Evolutionary conservation across 2,113 vertebrate species (phyloP).

Genomic region (Cettia cetti): DNA sequence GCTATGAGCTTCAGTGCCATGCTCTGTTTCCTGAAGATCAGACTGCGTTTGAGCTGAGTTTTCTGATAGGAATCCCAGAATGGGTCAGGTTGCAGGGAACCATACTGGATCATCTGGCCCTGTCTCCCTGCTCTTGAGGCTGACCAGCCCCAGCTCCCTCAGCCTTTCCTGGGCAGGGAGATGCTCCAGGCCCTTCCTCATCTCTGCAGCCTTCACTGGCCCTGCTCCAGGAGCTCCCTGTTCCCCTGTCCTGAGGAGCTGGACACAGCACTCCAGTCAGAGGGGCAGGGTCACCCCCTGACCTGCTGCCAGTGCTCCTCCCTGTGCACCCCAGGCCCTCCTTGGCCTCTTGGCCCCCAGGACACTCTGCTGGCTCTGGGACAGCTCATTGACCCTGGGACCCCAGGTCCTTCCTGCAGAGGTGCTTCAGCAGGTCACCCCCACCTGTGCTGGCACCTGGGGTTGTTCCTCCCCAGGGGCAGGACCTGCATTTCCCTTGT

Average conservation of each 20-base stretch:
- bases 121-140: neutral
- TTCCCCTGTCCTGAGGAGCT: neutral
- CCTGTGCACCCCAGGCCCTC: neutral
- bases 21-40: neutral
- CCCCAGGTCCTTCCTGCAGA: neutral
- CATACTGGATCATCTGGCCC: neutral
- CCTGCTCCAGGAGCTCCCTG: neutral
- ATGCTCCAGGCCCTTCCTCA: neutral
- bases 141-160: neutral
- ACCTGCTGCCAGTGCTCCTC: neutral
- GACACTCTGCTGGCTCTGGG: neutral
- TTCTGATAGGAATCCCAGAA: neutral
- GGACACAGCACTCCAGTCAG: neutral
- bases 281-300: neutral
- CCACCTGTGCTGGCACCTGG: neutral
- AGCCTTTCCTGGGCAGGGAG: neutral
- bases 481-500: neutral
- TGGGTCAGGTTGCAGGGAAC: neutral
- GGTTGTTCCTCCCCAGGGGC: neutral
- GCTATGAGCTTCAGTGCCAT: neutral
- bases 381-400: neutral
- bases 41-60: neutral
- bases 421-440: neutral
- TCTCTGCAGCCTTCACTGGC: too few relatives aligned
- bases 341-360: neutral